Conservation (phyloP, 2,797 vertebrate genomes). For the Anguilla anguilla region DNA sequence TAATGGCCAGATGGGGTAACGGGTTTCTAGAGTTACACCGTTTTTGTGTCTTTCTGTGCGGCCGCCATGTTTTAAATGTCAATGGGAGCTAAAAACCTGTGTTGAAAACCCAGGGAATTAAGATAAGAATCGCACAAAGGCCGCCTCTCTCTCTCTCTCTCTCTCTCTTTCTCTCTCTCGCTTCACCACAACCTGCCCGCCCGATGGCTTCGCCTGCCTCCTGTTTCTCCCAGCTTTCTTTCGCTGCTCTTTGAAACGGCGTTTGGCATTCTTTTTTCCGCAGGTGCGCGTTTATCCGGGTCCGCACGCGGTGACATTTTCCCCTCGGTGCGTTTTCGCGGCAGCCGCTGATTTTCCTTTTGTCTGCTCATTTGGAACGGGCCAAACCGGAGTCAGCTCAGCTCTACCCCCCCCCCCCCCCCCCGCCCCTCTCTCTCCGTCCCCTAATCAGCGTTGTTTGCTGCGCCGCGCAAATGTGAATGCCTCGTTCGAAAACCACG, state of each 20-base stretch:
- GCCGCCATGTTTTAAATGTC: slow-evolving; percentile 74
- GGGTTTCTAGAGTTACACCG: slow-evolving; percentile 68
- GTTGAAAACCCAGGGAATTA: slow-evolving; percentile 73
- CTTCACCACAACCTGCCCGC: slow-evolving; percentile 51
- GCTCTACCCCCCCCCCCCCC: slow-evolving; percentile 4
- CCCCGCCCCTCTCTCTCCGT: neutral
- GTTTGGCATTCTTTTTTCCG: slow-evolving; percentile 52
- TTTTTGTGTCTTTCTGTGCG: slow-evolving; percentile 53
- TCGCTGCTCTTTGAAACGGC: slow-evolving; percentile 39
- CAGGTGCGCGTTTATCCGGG: slow-evolving; percentile 50
- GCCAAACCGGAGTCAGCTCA: slow-evolving; percentile 6
- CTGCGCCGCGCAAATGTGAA: slow-evolving; percentile 43
- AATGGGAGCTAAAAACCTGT: slow-evolving; percentile 69
- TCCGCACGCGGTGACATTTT: slow-evolving; percentile 39
- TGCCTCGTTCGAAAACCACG: slow-evolving; percentile 32
- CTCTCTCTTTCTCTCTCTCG: slow-evolving; percentile 38
- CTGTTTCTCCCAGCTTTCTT: slow-evolving; percentile 51
- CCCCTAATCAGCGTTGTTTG: slow-evolving; percentile 45
- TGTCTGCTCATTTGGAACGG: slow-evolving; percentile 44
- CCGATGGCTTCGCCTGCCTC: slow-evolving; percentile 56
- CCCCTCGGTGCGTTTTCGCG: slow-evolving; percentile 44
- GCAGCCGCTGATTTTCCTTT: slow-evolving; percentile 47
- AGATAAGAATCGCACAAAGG: slow-evolving; percentile 76
- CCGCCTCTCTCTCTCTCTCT: slow-evolving; percentile 41
- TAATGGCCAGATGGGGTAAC: slow-evolving; percentile 61